These are phyloP conservation scores for Pseudomyrmex cubaensis DNA, from an alignment of 1,140 invertebrate genomes.

Conservation along the genomic window DNA sequence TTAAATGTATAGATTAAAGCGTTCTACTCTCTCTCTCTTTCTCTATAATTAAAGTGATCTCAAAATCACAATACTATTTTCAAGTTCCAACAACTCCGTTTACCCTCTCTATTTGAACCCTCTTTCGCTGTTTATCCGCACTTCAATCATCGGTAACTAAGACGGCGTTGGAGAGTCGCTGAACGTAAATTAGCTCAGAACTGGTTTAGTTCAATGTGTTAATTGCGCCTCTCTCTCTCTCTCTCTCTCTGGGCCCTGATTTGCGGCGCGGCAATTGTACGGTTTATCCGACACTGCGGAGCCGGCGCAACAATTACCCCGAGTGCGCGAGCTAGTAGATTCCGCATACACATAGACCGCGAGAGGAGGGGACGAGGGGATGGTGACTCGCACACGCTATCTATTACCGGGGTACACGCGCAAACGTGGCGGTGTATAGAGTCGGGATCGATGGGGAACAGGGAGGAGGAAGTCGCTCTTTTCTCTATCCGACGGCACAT, in stretches of 20 bases:
- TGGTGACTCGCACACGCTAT: slow-evolving; percentile 27
- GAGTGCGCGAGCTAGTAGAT: slow-evolving; percentile 28
- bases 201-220: slow-evolving; percentile 72
- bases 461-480: slow-evolving; percentile 24
- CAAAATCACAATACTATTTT: neutral
- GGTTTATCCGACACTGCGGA: slow-evolving; percentile 64
- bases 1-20: too few relatives aligned
- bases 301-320: slow-evolving; percentile 65
- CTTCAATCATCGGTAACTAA: slow-evolving; percentile 37
- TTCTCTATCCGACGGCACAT: slow-evolving; percentile 49
- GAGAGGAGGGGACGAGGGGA: neutral
- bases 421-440: neutral
- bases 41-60: neutral
- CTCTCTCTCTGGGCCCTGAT: slow-evolving; percentile 60
- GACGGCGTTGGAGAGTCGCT: slow-evolving; percentile 44
- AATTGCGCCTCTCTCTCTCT: slow-evolving; percentile 62
- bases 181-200: slow-evolving; percentile 67
- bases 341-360: neutral
- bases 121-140: slow-evolving; percentile 13
- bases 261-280: slow-evolving; percentile 68
- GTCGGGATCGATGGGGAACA: neutral
- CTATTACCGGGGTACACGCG: slow-evolving; percentile 40
- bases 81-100: neutral
- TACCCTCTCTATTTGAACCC: neutral
- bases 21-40: too few relatives aligned